A percentile compares a stretch with the other conserved stretches of the same genome.
Evolutionary conservation across 2,888 invertebrate genomes (phyloP).

Genomic region (Pseudococcus longispinus): DNA sequence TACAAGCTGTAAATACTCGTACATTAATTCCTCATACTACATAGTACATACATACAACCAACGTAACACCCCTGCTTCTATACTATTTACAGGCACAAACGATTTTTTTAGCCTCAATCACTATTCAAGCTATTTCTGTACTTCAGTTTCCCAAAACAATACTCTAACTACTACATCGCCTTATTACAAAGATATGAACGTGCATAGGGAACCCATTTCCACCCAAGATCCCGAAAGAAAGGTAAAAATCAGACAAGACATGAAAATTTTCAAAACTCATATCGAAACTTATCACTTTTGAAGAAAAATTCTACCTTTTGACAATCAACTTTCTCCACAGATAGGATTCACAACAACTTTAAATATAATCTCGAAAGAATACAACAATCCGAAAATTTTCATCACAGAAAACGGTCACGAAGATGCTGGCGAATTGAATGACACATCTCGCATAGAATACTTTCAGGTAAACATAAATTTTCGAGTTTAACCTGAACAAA

Average conservation of each 20-base stretch:
- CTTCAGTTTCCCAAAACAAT: constrained; percentile 18
- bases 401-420: constrained; percentile 65
- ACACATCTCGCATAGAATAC: not conserved
- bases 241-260: not conserved
- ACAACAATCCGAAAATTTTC: constrained; percentile 58
- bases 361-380: constrained; percentile 63
- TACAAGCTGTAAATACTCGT: not conserved
- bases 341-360: constrained; percentile 64
- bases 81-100: constrained; percentile 64
- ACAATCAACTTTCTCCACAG: not conserved
- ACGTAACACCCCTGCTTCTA: not conserved
- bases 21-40: too few relatives aligned
- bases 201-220: not conserved
- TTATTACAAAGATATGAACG: not conserved
- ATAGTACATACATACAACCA: too few relatives aligned
- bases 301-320: too few relatives aligned
- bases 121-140: constrained; percentile 70
- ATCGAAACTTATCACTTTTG: too few relatives aligned
- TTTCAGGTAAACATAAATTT: not conserved
- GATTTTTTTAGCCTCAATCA: constrained; percentile 82
- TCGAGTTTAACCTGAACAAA: not conserved
- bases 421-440: constrained; percentile 59
- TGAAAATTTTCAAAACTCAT: not conserved
- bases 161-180: constrained; percentile 23
- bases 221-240: not conserved